Evolutionary conservation across 1,140 invertebrate species (phyloP).

Genomic region (Coelopa frigida): DNA sequence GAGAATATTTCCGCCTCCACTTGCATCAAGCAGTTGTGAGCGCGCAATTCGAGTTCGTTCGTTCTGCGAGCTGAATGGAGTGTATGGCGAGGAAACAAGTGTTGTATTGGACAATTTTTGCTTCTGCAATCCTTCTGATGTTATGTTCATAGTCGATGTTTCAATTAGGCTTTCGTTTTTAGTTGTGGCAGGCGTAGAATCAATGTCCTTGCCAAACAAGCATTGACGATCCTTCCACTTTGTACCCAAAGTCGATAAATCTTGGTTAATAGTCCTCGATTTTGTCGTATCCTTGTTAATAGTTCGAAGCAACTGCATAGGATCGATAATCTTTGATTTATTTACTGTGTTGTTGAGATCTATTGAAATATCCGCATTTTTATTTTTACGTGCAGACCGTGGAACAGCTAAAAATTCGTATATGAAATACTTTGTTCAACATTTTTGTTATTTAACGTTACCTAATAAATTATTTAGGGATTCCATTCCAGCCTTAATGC

Average conservation of each 20-base stretch:
- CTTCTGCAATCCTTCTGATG: not conserved
- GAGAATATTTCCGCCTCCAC: constrained; percentile 15
- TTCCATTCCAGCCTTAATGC: constrained; percentile 20
- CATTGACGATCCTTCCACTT: constrained; percentile 37
- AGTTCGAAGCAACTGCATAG: constrained; percentile 31
- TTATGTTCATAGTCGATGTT: not conserved
- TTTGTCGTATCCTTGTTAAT: constrained; percentile 25
- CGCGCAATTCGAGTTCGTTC: constrained; percentile 31
- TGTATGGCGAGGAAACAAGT: constrained; percentile 14
- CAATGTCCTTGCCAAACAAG: constrained; percentile 24
- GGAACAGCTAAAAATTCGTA: constrained; percentile 9
- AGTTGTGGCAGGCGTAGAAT: not conserved
- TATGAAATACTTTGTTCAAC: too few species aligned
- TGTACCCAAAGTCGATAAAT: constrained; percentile 23
- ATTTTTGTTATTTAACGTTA: not conserved
- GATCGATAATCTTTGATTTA: constrained; percentile 35
- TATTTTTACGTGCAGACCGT: constrained; percentile 23
- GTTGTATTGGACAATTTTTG: not conserved
- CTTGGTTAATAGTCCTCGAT: constrained; percentile 9
- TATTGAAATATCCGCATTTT: not conserved
- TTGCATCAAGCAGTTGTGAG: not conserved
- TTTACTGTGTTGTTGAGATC: constrained; percentile 27
- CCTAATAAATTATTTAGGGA: constrained; percentile 1
- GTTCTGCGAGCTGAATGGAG: constrained; percentile 20
- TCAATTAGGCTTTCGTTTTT: not conserved